Percentiles rank a stretch among this genome's conserved stretches.
Evolutionary conservation across 2,113 vertebrate genomes (phyloP).

Genomic region (Microcebus griseorufus): DNA sequence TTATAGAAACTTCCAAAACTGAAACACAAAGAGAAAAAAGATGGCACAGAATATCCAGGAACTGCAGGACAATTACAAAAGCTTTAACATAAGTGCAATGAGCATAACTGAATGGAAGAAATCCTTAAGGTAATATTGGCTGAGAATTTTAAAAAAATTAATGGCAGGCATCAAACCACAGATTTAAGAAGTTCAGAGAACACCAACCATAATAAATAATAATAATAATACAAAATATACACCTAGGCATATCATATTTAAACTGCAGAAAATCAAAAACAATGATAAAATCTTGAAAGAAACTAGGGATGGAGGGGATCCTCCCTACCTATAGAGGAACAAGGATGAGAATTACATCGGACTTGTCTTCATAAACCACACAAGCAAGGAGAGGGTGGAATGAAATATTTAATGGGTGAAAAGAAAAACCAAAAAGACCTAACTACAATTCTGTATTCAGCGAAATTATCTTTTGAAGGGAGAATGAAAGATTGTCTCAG

Average conservation of each 20-base stretch:
- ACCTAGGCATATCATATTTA: neutral
- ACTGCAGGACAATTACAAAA: neutral
- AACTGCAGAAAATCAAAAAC: neutral
- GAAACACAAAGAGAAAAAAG: neutral
- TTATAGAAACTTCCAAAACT: neutral
- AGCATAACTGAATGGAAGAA: neutral
- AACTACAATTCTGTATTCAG: neutral
- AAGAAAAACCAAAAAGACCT: neutral
- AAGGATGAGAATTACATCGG: neutral
- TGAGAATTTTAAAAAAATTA: neutral
- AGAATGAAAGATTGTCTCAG: neutral
- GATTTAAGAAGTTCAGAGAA: neutral
- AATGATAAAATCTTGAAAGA: constrained; percentile 26
- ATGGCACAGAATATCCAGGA: neutral
- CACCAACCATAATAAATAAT: neutral
- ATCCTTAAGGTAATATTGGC: neutral
- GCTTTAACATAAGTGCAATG: neutral
- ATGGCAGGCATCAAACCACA: neutral
- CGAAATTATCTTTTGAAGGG: neutral
- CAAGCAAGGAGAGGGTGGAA: neutral
- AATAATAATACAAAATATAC: no score
- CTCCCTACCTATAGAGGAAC: neutral
- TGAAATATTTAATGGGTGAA: neutral
- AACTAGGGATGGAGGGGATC: neutral
- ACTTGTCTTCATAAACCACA: neutral